Evolutionary conservation across 2,113 vertebrate species (phyloP).

Genomic region (Oncorhynchus masou): DNA sequence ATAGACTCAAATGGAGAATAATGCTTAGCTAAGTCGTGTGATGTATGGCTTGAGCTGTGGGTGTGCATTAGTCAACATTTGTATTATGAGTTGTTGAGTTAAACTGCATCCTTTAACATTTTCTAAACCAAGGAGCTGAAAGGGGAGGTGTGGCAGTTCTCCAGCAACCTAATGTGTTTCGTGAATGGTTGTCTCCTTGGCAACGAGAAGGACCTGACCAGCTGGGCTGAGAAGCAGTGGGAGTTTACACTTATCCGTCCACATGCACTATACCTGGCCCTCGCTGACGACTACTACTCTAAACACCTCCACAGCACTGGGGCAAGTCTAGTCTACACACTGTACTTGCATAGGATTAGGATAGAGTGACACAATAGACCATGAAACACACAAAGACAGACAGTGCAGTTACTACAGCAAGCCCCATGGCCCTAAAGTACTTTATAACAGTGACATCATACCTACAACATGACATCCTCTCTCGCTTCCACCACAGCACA

Average conservation of each 20-base stretch:
- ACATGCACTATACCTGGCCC: conserved; percentile 65
- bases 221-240: conserved; percentile 79
- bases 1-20: neutral
- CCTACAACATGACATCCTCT: neutral
- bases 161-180: conserved; percentile 81
- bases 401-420: no score
- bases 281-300: conserved; percentile 74
- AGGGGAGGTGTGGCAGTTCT: conserved; percentile 80
- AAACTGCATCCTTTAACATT: conserved; percentile 14
- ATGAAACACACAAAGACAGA: neutral
- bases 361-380: neutral
- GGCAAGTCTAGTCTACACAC: conserved; percentile 67
- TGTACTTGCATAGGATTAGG: neutral
- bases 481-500: conserved; percentile 59
- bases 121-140: conserved; percentile 75
- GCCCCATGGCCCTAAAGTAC: no score
- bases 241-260: conserved; percentile 67
- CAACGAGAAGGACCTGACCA: conserved; percentile 72
- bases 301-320: conserved; percentile 76
- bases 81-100: conserved; percentile 51
- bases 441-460: no score
- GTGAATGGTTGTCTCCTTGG: conserved; percentile 78
- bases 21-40: conserved; percentile 1
- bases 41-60: neutral
- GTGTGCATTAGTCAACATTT: conserved; percentile 2